Percentiles rank a stretch among this genome's conserved stretches.
These are phyloP conservation scores for Labrus mixtus DNA, from an alignment of 2,113 vertebrate genomes.

Conservation along the genomic window DNA sequence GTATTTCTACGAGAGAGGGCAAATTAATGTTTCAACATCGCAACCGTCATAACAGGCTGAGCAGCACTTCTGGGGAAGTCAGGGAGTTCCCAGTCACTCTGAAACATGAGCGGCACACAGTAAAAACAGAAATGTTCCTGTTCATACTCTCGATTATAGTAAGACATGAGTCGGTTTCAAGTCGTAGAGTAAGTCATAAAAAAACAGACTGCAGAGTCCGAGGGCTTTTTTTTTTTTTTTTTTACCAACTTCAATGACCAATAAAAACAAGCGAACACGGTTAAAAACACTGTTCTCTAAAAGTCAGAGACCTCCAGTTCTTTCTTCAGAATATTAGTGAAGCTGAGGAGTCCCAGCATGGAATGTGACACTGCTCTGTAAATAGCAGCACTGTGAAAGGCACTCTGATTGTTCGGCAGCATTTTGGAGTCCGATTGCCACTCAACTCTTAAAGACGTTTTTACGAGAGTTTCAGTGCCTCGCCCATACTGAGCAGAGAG, in stretches of 20 bases:
- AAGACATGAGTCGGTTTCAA: background rate
- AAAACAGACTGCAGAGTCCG: background rate
- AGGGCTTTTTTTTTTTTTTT: too few relatives aligned
- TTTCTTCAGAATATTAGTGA: slow-evolving; percentile 3
- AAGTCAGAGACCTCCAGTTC: background rate
- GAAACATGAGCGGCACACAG: background rate
- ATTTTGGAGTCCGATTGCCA: slow-evolving; percentile 60
- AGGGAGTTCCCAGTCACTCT: slow-evolving; percentile 55
- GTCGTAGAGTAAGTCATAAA: background rate
- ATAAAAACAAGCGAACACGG: background rate
- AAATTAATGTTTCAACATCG: slow-evolving; percentile 17
- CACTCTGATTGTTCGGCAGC: slow-evolving; percentile 39
- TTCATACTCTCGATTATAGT: background rate
- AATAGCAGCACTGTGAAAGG: slow-evolving; percentile 53
- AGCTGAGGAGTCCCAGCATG: slow-evolving; percentile 22
- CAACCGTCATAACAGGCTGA: background rate
- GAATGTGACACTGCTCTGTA: slow-evolving; percentile 61
- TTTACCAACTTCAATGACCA: background rate
- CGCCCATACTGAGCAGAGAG: background rate
- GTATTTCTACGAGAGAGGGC: slow-evolving; percentile 1
- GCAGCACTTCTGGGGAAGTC: slow-evolving; percentile 18
- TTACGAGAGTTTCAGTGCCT: background rate
- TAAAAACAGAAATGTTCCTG: background rate
- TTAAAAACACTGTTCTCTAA: background rate
- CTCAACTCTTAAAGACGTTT: background rate